Conservation (phyloP, 1,140 invertebrate genomes). For the Thaumatotibia leucotreta region DNA sequence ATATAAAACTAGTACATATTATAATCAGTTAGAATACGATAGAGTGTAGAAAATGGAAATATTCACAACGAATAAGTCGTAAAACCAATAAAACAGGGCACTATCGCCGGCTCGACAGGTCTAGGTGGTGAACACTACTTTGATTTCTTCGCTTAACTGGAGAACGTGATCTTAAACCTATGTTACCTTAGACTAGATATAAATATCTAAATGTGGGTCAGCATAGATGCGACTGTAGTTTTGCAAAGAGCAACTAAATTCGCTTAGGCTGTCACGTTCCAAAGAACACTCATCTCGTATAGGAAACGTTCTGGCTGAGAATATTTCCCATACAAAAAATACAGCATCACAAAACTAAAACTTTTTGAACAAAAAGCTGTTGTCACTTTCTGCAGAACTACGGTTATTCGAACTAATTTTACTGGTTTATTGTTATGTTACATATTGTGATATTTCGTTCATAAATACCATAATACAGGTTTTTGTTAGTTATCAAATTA, state of each 20-base stretch:
- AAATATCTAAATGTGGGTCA: conserved; percentile 4
- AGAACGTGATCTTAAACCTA: conserved; percentile 14
- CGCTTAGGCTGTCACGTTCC: not conserved
- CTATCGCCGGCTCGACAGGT: not conserved
- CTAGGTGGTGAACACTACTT: not conserved
- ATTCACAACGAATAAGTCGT: conserved; percentile 34
- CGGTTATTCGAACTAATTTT: not conserved
- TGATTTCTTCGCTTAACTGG: not conserved
- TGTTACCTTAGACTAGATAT: conserved; percentile 14
- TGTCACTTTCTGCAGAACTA: not conserved
- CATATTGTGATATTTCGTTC: not conserved
- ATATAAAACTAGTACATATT: conserved; percentile 34
- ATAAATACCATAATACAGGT: not conserved
- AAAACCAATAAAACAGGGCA: conserved; percentile 65
- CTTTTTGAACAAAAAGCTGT: not conserved
- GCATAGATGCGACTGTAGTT: not conserved
- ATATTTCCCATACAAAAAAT: not conserved
- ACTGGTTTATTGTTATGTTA: not conserved
- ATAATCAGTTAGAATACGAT: conserved; percentile 51
- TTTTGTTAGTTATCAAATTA: conserved; percentile 9
- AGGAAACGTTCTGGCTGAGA: not conserved
- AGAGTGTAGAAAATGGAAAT: conserved; percentile 73
- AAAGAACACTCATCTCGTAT: not conserved
- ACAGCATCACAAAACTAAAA: not conserved
- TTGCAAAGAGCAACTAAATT: not conserved